These are phyloP conservation scores for Apis florea DNA, from an alignment of 1,140 invertebrate genomes.

Conservation along the genomic window DNA sequence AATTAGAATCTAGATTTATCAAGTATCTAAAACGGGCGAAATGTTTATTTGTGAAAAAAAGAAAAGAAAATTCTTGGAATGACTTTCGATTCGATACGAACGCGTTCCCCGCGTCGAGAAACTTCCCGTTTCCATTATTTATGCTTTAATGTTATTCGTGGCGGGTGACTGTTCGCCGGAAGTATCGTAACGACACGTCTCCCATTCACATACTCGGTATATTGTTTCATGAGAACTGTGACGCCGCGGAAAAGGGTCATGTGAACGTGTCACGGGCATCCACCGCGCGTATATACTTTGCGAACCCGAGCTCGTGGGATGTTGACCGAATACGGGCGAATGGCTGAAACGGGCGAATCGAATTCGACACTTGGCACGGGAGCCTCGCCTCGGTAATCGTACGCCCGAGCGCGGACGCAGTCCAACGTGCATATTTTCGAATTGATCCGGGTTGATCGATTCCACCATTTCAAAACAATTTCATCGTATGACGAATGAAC, in stretches of 20 bases:
- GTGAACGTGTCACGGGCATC: constrained; percentile 78
- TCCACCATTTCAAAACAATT: background rate
- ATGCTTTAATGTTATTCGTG: constrained; percentile 66
- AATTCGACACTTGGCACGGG: constrained; percentile 41
- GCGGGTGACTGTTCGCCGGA: constrained; percentile 74
- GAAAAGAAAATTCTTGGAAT: background rate
- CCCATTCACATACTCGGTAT: constrained; percentile 74
- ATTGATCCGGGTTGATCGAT: background rate
- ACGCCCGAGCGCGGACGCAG: background rate
- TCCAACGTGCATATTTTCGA: background rate
- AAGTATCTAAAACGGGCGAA: no score
- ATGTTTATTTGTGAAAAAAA: background rate
- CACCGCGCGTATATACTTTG: constrained; percentile 69
- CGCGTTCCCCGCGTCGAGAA: no score
- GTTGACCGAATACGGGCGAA: constrained; percentile 70
- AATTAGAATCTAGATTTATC: no score
- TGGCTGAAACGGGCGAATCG: constrained; percentile 18
- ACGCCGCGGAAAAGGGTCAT: constrained; percentile 79
- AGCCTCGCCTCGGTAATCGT: background rate
- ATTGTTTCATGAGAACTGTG: constrained; percentile 79
- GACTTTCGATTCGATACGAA: background rate
- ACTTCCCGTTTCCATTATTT: constrained; percentile 55
- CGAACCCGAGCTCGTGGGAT: constrained; percentile 74
- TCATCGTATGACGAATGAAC: background rate
- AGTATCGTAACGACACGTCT: constrained; percentile 79